Evolutionary conservation across 2,888 invertebrate species (phyloP).

Genomic region (Drosophila mimica): DNA sequence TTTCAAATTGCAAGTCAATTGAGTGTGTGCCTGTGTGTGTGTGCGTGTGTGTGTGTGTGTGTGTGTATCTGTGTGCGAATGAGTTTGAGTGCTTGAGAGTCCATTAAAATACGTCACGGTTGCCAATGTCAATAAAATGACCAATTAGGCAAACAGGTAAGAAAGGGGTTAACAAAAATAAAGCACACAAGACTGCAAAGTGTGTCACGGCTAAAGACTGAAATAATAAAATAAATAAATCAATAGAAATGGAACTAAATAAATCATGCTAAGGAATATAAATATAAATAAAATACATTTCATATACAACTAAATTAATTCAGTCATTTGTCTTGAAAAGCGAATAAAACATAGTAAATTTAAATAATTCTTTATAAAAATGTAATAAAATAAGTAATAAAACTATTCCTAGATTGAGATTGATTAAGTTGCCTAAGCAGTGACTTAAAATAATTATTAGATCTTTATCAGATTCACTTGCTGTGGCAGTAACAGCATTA

Average conservation of each 20-base stretch:
- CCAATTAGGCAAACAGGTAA: not conserved
- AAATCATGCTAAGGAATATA: not conserved
- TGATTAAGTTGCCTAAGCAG: not conserved
- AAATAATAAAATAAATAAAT: not conserved
- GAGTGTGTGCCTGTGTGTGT: slow-evolving; percentile 1
- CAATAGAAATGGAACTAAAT: not conserved
- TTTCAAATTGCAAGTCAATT: slow-evolving; percentile 53
- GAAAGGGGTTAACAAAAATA: not conserved
- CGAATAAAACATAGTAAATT: not conserved
- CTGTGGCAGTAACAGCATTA: not conserved
- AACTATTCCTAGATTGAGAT: no score
- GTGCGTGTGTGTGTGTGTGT: not conserved
- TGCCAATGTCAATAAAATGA: slow-evolving; percentile 2
- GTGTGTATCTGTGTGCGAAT: not conserved
- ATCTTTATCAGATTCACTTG: not conserved
- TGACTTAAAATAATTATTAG: not conserved
- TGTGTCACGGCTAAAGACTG: not conserved
- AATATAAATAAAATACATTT: not conserved
- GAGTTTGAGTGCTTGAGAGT: not conserved
- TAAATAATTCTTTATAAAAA: not conserved
- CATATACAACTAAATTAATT: not conserved
- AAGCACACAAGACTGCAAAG: not conserved
- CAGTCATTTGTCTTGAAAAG: not conserved
- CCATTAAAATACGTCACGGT: slow-evolving; percentile 23
- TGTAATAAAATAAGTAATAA: not conserved